A percentile compares a stretch with the other conserved stretches of the same genome.
Conservation (phyloP, 1,140 invertebrate species). For the Drosophila santomea region DNA sequence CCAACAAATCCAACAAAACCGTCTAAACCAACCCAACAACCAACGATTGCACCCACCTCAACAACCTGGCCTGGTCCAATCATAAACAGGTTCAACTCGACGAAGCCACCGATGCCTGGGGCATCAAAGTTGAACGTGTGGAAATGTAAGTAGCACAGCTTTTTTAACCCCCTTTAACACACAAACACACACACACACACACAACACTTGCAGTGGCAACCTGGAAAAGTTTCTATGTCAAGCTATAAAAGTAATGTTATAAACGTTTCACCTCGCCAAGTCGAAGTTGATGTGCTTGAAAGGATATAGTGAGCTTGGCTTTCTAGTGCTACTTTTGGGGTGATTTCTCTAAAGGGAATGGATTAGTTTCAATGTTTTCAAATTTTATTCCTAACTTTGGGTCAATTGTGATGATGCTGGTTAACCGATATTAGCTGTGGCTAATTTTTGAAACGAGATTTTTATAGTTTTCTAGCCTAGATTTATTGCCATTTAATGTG, state of each 20-base stretch:
- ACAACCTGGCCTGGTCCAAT: slow-evolving; percentile 54
- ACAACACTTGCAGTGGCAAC: slow-evolving; percentile 24
- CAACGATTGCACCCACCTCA: slow-evolving; percentile 22
- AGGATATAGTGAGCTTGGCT: slow-evolving; percentile 21
- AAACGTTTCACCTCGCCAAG: slow-evolving; percentile 39
- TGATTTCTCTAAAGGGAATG: slow-evolving; percentile 14
- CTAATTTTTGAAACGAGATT: no score
- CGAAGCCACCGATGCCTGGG: slow-evolving; percentile 97
- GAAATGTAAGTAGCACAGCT: slow-evolving; percentile 92
- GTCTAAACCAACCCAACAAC: slow-evolving; percentile 8
- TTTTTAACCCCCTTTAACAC: slow-evolving; percentile 39
- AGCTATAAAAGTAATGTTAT: slow-evolving; percentile 59
- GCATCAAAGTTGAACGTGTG: slow-evolving; percentile 97
- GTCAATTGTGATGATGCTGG: neutral
- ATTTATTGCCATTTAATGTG: no score
- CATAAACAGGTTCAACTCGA: slow-evolving; percentile 90
- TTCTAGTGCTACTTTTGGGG: slow-evolving; percentile 5
- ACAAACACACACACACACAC: slow-evolving; percentile 5
- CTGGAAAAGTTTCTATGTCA: slow-evolving; percentile 73
- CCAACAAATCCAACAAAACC: slow-evolving; percentile 22
- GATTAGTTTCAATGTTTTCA: slow-evolving; percentile 17
- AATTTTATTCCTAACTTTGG: slow-evolving; percentile 1
- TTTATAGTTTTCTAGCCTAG: neutral
- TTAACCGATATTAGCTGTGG: no score
- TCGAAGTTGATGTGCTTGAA: slow-evolving; percentile 33